Evolutionary conservation across 2,888 invertebrate species (phyloP).

Genomic region (Pandemis cinnamomeana): DNA sequence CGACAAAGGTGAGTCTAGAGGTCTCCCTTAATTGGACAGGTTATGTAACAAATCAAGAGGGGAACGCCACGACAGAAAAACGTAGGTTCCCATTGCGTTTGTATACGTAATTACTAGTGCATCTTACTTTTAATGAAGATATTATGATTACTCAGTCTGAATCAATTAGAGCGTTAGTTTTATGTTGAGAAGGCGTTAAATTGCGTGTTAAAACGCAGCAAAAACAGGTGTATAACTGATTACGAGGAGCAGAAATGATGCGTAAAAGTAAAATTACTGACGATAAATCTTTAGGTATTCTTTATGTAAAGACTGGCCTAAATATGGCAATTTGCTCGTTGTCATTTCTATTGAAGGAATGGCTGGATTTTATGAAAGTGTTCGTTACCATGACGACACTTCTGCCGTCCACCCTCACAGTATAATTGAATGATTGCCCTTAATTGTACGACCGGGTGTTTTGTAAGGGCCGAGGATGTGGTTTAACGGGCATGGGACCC

Average conservation of each 20-base stretch:
- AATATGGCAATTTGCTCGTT: not conserved
- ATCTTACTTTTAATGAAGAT: conserved; percentile 38
- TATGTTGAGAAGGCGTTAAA: conserved; percentile 27
- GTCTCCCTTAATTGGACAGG: conserved; percentile 52
- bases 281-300: not conserved
- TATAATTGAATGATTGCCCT: conserved; percentile 73
- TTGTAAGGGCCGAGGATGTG: conserved; percentile 62
- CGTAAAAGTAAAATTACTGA: conserved; percentile 5
- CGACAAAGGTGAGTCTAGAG: conserved; percentile 49
- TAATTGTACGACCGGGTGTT: conserved; percentile 65
- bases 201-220: conserved; percentile 9
- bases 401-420: conserved; percentile 52
- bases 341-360: not conserved
- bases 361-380: conserved; percentile 3
- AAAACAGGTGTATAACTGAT: conserved; percentile 28
- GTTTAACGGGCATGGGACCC: conserved; percentile 60
- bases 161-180: conserved; percentile 26
- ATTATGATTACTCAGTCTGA: conserved; percentile 20
- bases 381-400: conserved; percentile 28
- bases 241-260: conserved; percentile 16
- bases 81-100: conserved; percentile 63
- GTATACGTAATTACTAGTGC: conserved; percentile 55
- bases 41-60: conserved; percentile 57
- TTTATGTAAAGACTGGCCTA: not conserved
- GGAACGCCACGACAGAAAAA: conserved; percentile 61